Percentiles rank a stretch among this genome's conserved stretches.
Evolutionary conservation across 2,113 vertebrate species (phyloP).

Genomic region (Odobenus rosmarus): DNA sequence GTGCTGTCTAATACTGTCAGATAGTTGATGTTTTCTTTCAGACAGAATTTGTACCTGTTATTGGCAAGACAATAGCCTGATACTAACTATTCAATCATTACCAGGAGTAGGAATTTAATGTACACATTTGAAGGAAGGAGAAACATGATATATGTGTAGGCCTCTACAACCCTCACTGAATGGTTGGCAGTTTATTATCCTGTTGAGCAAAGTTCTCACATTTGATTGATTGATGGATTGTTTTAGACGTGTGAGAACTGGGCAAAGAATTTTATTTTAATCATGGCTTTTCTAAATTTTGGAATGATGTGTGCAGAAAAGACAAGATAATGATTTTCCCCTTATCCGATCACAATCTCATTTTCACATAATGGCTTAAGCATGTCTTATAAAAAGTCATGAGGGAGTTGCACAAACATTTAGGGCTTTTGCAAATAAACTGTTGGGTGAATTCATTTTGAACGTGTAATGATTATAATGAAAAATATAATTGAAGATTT

Average conservation of each 20-base stretch:
- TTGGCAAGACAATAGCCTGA: neutral
- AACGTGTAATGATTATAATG: conserved; percentile 13
- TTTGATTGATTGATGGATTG: neutral
- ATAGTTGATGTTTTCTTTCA: neutral
- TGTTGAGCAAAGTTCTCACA: neutral
- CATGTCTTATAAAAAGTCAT: conserved; percentile 2
- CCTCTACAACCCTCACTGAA: neutral
- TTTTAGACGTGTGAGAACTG: neutral
- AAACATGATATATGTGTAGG: neutral
- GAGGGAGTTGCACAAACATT: conserved; percentile 14
- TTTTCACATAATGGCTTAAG: conserved; percentile 29
- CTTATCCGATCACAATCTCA: neutral
- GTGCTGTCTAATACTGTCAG: neutral
- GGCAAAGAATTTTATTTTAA: neutral
- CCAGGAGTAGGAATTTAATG: neutral
- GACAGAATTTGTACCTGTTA: neutral
- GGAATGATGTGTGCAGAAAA: neutral
- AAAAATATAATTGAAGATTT: conserved; percentile 18
- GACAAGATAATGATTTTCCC: conserved; percentile 41
- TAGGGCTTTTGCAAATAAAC: neutral
- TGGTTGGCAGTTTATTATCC: neutral
- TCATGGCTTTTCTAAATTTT: conserved; percentile 18
- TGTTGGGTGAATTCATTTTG: conserved; percentile 21
- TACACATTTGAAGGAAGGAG: neutral
- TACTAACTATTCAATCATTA: neutral